These are phyloP conservation scores for Nilaparvata lugens DNA, from an alignment of 1,140 invertebrate species.

Conservation along the genomic window DNA sequence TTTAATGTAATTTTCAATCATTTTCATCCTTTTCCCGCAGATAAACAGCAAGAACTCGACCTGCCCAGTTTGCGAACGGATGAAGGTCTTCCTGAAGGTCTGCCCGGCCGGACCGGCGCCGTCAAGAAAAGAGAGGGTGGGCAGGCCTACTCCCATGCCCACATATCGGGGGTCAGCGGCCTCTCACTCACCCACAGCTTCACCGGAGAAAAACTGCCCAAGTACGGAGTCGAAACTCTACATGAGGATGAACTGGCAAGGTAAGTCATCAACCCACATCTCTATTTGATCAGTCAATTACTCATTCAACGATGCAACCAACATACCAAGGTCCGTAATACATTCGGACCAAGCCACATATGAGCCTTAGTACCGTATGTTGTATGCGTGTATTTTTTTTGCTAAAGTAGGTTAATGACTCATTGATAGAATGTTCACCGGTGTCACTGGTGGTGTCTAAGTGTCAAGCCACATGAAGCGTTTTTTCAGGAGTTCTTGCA, in stretches of 20 bases:
- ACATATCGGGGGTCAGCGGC: conserved; percentile 82
- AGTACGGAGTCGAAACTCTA: conserved; percentile 84
- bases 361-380: too few species aligned
- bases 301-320: too few species aligned
- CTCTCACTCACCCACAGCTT: conserved; percentile 84
- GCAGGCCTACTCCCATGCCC: conserved; percentile 53
- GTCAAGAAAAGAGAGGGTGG: conserved; percentile 49
- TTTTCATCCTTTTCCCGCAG: conserved; percentile 43
- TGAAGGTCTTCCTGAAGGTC: conserved; percentile 43
- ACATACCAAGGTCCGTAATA: too few species aligned
- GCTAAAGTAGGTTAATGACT: too few species aligned
- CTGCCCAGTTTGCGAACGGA: conserved; percentile 75
- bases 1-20: conserved; percentile 72
- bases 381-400: too few species aligned
- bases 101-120: conserved; percentile 5
- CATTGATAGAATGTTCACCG: too few species aligned
- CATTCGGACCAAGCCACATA: too few species aligned
- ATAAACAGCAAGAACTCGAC: conserved; percentile 94
- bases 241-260: conserved; percentile 82
- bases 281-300: too few species aligned
- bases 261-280: too few species aligned
- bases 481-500: too few species aligned
- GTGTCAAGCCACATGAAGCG: too few species aligned
- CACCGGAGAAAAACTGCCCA: conserved; percentile 78
- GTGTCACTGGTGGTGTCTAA: too few species aligned